A percentile compares a stretch with the other conserved stretches of the same genome.
phyloP scores from a whole-genome alignment of 2,888 invertebrate genomes.

The Empis stercorea region DNA sequence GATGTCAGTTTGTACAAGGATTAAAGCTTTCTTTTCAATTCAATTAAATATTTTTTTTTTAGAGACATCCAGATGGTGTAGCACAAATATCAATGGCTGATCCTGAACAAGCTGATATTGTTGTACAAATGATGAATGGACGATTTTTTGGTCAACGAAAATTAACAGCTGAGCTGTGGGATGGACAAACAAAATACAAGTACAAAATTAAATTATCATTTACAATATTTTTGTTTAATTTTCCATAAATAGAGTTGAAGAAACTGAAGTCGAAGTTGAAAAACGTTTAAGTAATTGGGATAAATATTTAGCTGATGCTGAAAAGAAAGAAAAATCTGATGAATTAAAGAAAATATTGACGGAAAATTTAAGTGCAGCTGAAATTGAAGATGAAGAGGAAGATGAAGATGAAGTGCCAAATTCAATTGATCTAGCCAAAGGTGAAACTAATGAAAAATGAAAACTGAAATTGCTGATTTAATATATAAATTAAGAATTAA shows the following conservation, averaged over 20 bases:
- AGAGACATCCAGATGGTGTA: conserved; percentile 88
- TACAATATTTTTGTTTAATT: not conserved
- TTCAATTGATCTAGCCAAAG: too few relatives aligned
- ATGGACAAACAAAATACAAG: conserved; percentile 88
- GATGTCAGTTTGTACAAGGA: conserved; percentile 52
- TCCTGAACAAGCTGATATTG: conserved; percentile 84
- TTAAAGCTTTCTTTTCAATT: not conserved
- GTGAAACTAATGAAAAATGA: too few relatives aligned
- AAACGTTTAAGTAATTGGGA: conserved; percentile 80
- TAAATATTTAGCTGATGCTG: conserved; percentile 51
- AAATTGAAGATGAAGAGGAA: not conserved
- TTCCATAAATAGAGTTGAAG: conserved; percentile 57
- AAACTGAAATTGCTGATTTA: too few relatives aligned
- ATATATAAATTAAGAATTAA: too few relatives aligned
- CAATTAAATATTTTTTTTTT: conserved; percentile 10
- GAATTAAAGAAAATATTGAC: too few relatives aligned
- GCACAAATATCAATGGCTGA: conserved; percentile 83
- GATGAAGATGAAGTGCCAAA: not conserved
- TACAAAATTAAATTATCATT: conserved; percentile 22
- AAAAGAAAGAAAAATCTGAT: not conserved
- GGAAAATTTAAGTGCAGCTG: not conserved
- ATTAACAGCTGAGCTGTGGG: conserved; percentile 82
- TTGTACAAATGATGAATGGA: conserved; percentile 74
- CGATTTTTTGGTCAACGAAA: conserved; percentile 81
- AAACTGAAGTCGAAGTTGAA: conserved; percentile 77